These are phyloP conservation scores for Diaphora mendica DNA, from an alignment of 2,888 invertebrate genomes.

Conservation along the genomic window DNA sequence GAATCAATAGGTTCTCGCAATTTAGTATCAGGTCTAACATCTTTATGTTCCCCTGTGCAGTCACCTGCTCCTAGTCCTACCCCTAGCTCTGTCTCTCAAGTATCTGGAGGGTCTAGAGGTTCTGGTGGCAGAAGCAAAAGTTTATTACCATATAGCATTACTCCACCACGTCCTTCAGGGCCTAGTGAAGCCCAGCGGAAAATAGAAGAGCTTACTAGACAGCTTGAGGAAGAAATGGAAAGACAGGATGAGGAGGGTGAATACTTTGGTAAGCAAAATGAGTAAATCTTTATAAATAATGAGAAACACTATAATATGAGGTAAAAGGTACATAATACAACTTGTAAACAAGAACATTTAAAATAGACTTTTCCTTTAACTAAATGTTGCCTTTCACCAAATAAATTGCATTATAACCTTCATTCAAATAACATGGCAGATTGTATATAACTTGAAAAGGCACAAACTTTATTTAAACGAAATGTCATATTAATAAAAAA, in stretches of 20 bases:
- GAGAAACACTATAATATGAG: conserved; percentile 19
- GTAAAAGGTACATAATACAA: conserved; percentile 5
- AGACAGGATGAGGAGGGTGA: conserved; percentile 97
- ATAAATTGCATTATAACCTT: background rate
- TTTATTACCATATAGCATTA: conserved; percentile 94
- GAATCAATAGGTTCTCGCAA: conserved; percentile 77
- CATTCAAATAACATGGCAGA: background rate
- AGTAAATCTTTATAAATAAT: background rate
- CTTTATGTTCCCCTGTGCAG: conserved; percentile 83
- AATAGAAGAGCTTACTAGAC: conserved; percentile 96
- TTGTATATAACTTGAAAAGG: background rate
- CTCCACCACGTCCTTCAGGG: conserved; percentile 94
- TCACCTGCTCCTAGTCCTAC: conserved; percentile 89
- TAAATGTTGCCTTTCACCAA: background rate
- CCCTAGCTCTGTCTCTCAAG: conserved; percentile 87
- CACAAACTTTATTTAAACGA: background rate
- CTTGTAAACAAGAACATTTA: background rate
- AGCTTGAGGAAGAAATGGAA: conserved; percentile 98
- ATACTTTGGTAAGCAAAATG: conserved; percentile 93
- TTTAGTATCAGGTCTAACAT: conserved; percentile 77
- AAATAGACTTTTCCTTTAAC: background rate
- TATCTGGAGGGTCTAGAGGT: conserved; percentile 87
- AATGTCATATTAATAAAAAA: background rate
- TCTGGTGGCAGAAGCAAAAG: conserved; percentile 88
- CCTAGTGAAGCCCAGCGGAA: conserved; percentile 97